Percentiles rank a stretch among this genome's conserved stretches.
phyloP scores from a whole-genome alignment of 2,888 invertebrate genomes.

The Cephonodes hylas region DNA sequence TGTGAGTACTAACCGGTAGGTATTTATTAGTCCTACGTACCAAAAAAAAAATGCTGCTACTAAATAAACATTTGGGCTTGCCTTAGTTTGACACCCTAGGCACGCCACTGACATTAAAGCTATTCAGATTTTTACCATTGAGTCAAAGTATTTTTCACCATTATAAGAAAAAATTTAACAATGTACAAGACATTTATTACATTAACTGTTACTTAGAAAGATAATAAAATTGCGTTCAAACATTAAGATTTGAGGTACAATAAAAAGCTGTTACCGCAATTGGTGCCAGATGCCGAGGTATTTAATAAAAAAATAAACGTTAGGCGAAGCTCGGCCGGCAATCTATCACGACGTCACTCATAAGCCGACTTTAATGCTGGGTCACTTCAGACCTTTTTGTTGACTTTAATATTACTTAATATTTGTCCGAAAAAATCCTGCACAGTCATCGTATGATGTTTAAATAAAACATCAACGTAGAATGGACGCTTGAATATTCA shows the following conservation, averaged over 20 bases:
- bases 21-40: too few relatives aligned
- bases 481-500: conserved; percentile 61
- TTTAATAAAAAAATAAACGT: conserved; percentile 75
- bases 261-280: conserved; percentile 70
- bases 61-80: too few relatives aligned
- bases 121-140: too few relatives aligned
- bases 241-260: conserved; percentile 40
- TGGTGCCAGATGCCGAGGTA: conserved; percentile 67
- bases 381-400: conserved; percentile 78
- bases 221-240: conserved; percentile 41
- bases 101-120: too few relatives aligned
- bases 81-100: too few relatives aligned
- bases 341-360: conserved; percentile 77
- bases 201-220: conserved; percentile 32
- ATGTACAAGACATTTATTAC: neutral
- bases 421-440: conserved; percentile 56
- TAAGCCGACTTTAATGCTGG: conserved; percentile 79
- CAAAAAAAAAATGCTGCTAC: too few relatives aligned
- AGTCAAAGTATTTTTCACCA: too few relatives aligned
- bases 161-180: too few relatives aligned
- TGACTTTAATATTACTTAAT: conserved; percentile 75
- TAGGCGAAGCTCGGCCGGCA: conserved; percentile 53
- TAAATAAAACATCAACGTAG: conserved; percentile 65
- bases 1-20: too few relatives aligned
- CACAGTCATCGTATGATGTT: conserved; percentile 62